These are phyloP conservation scores for Plodia interpunctella DNA, from an alignment of 1,140 invertebrate genomes.

Conservation along the genomic window DNA sequence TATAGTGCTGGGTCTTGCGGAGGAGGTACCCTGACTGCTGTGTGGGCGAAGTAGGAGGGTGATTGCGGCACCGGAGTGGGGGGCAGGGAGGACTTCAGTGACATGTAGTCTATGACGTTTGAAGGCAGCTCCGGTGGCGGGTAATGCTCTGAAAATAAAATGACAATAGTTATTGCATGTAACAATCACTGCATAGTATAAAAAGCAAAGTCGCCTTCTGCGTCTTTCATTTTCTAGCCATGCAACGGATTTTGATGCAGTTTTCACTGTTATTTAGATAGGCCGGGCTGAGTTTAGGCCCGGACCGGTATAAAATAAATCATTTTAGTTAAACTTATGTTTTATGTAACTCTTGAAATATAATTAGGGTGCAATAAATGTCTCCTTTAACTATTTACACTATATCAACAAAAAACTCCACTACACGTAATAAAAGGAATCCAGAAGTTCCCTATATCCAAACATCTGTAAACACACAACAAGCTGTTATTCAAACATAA, in stretches of 20 bases:
- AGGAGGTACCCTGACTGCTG: conserved; percentile 50
- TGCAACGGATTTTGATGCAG: no score
- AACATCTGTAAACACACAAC: background rate
- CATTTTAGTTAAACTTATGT: no score
- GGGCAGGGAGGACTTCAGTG: conserved; percentile 51
- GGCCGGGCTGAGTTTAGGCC: no score
- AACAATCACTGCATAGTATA: no score
- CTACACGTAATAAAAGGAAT: background rate
- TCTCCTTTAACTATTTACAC: no score
- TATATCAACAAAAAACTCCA: no score
- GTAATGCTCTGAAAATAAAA: conserved; percentile 64
- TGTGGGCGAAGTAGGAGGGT: conserved; percentile 66
- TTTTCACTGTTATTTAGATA: no score
- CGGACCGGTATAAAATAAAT: no score
- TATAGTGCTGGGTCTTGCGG: conserved; percentile 55
- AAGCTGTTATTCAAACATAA: background rate
- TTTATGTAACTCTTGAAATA: no score
- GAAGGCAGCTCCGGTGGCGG: conserved; percentile 51
- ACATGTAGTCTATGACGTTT: conserved; percentile 67
- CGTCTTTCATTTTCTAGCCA: no score
- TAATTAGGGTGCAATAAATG: no score
- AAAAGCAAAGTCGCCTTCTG: no score
- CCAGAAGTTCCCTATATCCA: background rate
- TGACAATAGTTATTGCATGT: background rate
- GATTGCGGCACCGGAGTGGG: conserved; percentile 45